These are phyloP conservation scores for Fragum whitleyi DNA, from an alignment of 2,888 invertebrate genomes.

Conservation along the genomic window DNA sequence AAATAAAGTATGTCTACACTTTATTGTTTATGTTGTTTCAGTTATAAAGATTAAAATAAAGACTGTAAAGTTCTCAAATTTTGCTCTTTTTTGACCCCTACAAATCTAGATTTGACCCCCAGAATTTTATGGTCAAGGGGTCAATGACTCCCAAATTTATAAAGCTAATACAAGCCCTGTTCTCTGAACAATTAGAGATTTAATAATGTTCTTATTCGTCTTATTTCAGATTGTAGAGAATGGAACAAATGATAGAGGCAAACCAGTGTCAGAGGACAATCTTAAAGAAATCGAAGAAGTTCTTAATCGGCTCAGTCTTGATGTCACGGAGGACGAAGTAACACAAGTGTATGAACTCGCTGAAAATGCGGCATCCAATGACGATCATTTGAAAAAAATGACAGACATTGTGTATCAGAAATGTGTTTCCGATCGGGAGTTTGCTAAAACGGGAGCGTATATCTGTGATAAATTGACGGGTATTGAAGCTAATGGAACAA, in stretches of 20 bases:
- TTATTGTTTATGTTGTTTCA: too few species aligned
- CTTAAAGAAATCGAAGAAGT: conserved; percentile 58
- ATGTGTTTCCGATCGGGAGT: conserved; percentile 71
- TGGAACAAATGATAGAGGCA: conserved; percentile 22
- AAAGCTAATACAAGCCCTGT: too few species aligned
- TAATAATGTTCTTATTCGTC: too few species aligned
- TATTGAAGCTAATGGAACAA: conserved; percentile 72
- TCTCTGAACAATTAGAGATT: too few species aligned
- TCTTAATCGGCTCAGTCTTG: conserved; percentile 61
- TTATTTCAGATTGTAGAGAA: conserved; percentile 35
- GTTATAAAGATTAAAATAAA: too few species aligned
- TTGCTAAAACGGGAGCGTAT: conserved; percentile 75
- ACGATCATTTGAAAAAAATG: conserved; percentile 62
- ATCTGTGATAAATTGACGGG: conserved; percentile 75
- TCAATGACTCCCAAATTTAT: too few species aligned
- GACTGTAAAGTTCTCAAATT: too few species aligned
- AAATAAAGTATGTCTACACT: too few species aligned
- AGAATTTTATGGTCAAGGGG: too few species aligned
- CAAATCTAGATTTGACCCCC: too few species aligned
- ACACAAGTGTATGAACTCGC: conserved; percentile 64
- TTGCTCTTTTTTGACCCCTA: too few species aligned
- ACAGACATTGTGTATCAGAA: conserved; percentile 69
- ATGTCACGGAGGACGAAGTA: conserved; percentile 68
- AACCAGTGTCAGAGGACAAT: conserved; percentile 30
- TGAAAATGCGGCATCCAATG: conserved; percentile 47